These are phyloP conservation scores for Emberiza fucata DNA, from an alignment of 2,113 vertebrate genomes.

Conservation along the genomic window DNA sequence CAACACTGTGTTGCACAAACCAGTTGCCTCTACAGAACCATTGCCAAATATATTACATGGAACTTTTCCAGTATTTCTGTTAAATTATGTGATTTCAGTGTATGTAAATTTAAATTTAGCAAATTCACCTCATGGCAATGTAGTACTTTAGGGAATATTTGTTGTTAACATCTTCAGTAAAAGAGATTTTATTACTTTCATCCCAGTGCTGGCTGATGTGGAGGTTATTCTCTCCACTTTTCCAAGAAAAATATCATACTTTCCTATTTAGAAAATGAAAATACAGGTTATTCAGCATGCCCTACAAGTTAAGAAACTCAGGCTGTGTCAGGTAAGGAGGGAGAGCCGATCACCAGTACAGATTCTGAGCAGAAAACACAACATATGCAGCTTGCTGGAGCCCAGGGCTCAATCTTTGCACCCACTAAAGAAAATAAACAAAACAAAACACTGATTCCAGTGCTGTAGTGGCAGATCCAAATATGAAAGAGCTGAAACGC, in stretches of 20 bases:
- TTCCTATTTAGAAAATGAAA: not conserved
- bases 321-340: not conserved
- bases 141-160: constrained; percentile 47
- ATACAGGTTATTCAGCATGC: not conserved
- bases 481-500: not conserved
- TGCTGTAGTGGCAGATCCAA: not conserved
- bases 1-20: not conserved
- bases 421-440: not conserved
- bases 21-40: not conserved
- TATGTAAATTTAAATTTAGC: not conserved
- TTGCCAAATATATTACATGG: constrained; percentile 9
- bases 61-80: constrained; percentile 18
- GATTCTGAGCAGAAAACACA: not conserved
- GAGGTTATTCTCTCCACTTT: not conserved
- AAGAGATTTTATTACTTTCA: constrained; percentile 22
- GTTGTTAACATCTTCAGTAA: not conserved
- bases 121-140: not conserved
- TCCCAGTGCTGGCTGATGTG: not conserved
- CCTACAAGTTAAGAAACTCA: not conserved
- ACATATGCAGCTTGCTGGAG: not conserved
- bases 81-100: not conserved
- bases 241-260: not conserved
- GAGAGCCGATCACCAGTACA: not conserved
- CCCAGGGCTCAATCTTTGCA: not conserved
- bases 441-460: not conserved